Base-by-base conservation (phyloP, 2,797 vertebrate genomes). In the Caiman crocodilus region DNA sequence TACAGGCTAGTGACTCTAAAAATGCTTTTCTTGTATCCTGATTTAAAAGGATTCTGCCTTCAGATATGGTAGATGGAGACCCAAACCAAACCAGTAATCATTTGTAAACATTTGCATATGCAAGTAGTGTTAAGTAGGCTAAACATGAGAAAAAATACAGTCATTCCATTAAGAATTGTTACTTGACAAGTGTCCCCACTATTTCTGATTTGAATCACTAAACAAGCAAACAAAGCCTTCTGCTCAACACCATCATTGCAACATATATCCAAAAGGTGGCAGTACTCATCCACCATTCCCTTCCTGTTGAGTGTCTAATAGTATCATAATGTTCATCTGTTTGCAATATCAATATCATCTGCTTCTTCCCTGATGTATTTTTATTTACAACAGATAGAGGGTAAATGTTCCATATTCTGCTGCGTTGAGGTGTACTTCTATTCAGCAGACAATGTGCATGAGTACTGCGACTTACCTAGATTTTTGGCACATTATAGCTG, bases 261-360 rank as follows among this genome's bases (percentile, higher is more conserved):
- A 11, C 73, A 4, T 76, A 3, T 4, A 88, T 73, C 97, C 98
- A 96, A 98, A 97, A 97, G 98, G 97, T 98, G 98, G 98, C 98
- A 94, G 95, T 97, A 74, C 92, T 96, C 76, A 92, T 91, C 97
- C 97, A 97, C 87, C 61, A 1, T 84, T 96, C 23, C 21, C 15
- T 30, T 56, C 14, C 67, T 58, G 1, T 6, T 30, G 13, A 50
- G 17, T 2, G 4, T 23, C 59, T 56, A 35, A 6, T 14, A 25
- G 35, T n/a, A 16, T 75, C 0, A 3, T 3, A 58, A 42, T 74
- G 77, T 56, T 84, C 77, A 5, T 75, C 94, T 94, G 84, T 89
- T 63, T 50, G 21, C 42, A 88, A 79, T 76, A 30, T 3, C 76
- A 0, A 3, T 11, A 35, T 25, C 75, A n/a, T 13, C 84, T 60